Percentiles rank a stretch among this genome's conserved stretches.
phyloP scores from a whole-genome alignment of 1,140 invertebrate genomes.

The Idris sp. region DNA sequence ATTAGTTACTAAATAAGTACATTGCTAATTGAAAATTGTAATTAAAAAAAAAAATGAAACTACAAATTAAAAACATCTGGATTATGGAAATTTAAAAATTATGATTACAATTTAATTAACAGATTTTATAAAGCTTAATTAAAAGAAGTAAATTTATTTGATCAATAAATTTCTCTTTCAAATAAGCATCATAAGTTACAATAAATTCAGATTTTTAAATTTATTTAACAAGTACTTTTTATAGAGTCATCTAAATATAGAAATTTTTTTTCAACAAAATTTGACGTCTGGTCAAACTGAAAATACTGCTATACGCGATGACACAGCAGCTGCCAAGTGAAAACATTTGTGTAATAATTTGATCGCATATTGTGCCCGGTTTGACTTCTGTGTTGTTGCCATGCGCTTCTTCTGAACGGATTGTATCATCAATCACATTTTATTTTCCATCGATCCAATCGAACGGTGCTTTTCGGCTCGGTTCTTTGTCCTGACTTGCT shows the following conservation, averaged over 20 bases:
- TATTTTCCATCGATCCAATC: slow-evolving; percentile 42
- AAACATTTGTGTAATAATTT: slow-evolving; percentile 44
- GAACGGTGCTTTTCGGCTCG: slow-evolving; percentile 27
- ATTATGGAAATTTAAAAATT: too few species aligned
- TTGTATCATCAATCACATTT: slow-evolving; percentile 54
- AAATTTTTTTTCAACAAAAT: slow-evolving; percentile 19
- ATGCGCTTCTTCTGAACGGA: slow-evolving; percentile 32
- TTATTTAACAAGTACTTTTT: slow-evolving; percentile 27
- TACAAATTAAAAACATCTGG: too few species aligned
- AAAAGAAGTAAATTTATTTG: too few species aligned
- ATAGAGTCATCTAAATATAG: slow-evolving; percentile 45
- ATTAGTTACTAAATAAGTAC: too few species aligned
- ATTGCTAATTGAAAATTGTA: too few species aligned
- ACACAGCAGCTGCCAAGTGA: slow-evolving; percentile 46
- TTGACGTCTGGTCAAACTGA: slow-evolving; percentile 8
- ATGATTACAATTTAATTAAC: too few species aligned
- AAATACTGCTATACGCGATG: slow-evolving; percentile 13
- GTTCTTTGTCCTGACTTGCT: slow-evolving; percentile 34
- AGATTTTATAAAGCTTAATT: too few species aligned
- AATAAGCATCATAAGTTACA: slow-evolving; percentile 19
- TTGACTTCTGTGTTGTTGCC: slow-evolving; percentile 38
- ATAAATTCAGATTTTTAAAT: slow-evolving; percentile 3
- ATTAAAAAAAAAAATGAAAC: too few species aligned
- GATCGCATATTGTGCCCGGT: slow-evolving; percentile 20
- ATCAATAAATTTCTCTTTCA: too few species aligned